Conservation (phyloP, 2,888 invertebrate genomes). For the Seladonia tumulorum region DNA sequence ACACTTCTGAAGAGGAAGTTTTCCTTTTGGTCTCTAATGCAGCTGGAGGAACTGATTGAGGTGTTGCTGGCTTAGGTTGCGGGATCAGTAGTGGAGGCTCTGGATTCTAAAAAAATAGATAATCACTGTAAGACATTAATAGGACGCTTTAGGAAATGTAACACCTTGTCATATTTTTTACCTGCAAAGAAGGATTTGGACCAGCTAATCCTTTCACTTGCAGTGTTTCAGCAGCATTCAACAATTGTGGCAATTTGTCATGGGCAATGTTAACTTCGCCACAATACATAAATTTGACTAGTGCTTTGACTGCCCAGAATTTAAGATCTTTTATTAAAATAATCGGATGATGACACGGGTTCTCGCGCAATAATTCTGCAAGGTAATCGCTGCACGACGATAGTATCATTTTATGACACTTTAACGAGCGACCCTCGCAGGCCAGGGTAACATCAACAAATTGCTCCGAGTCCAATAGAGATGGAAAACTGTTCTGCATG, state of each 20-base stretch:
- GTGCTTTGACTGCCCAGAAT: slow-evolving; percentile 93
- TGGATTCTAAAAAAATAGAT: slow-evolving; percentile 66
- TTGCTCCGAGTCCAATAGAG: slow-evolving; percentile 90
- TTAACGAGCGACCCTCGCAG: slow-evolving; percentile 93
- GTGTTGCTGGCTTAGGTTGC: slow-evolving; percentile 74
- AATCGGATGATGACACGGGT: slow-evolving; percentile 94
- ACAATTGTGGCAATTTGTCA: slow-evolving; percentile 91
- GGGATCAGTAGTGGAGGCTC: slow-evolving; percentile 79
- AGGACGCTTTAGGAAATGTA: not conserved
- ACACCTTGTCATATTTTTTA: slow-evolving; percentile 37
- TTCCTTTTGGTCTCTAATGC: slow-evolving; percentile 77
- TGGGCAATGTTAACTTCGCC: slow-evolving; percentile 95
- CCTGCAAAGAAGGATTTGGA: slow-evolving; percentile 81
- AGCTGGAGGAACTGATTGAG: slow-evolving; percentile 70
- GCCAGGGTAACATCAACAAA: slow-evolving; percentile 96
- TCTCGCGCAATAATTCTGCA: slow-evolving; percentile 91
- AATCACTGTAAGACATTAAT: not conserved
- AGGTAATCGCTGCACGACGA: slow-evolving; percentile 95
- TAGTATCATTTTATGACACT: slow-evolving; percentile 94
- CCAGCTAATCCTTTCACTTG: slow-evolving; percentile 90
- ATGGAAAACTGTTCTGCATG: slow-evolving; percentile 91
- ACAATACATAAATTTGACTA: slow-evolving; percentile 96
- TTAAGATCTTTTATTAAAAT: slow-evolving; percentile 93
- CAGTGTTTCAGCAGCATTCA: slow-evolving; percentile 93
- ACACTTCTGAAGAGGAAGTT: slow-evolving; percentile 67